Evolutionary conservation across 2,113 vertebrate genomes (phyloP), one percentile per base, ranked within the genome.

Genomic region (Scomber japonicus): DNA sequence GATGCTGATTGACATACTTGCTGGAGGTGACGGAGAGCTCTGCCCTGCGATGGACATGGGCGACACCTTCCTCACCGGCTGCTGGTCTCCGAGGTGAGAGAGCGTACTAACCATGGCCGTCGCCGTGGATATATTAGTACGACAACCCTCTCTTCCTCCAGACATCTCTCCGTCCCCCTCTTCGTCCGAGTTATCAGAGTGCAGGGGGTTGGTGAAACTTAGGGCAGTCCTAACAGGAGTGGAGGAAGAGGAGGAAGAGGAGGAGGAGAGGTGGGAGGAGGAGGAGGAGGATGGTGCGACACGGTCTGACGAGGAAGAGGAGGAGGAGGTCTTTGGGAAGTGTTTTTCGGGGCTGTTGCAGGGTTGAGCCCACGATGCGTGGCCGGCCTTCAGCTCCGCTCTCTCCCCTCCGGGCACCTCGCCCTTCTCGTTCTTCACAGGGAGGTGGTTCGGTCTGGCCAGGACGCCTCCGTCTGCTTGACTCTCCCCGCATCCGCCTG

Each of bases 191-290:
- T 97, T 96, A 84, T 98, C 97, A 0, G 97, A 97, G 88, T 99
- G 97, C 82, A 99, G 96, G 54, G 97, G 98, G 90, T 99, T 99
- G 81, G 97, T 99, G 91, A 99, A 99, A 92, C 97, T 96, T 63
- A 99, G 95, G 11, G 97, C 96, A 53, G 94, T 94, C 91, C 96
- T 94, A 77, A 94, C 80, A 0, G 92, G 90, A 24, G 89, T 88
- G 24, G 84, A 79, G 40, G 89, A 90, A 59, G 91, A 78, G 63
- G 87, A 89, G 49, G 91, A 94, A 40, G 81, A 77, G 3, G 94
- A 82, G 54, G 90, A 73, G 75, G 91, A 78, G 85, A 91, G 75
- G 88, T 89, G 80, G 86, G 85, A 85, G 50, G 86, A 89, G 21
- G 91, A 83, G 51, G 87, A 91, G 45, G 90, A 94, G 4, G 87